Base-by-base conservation (phyloP, 1,140 invertebrate species). In the Magallana gigas region DNA sequence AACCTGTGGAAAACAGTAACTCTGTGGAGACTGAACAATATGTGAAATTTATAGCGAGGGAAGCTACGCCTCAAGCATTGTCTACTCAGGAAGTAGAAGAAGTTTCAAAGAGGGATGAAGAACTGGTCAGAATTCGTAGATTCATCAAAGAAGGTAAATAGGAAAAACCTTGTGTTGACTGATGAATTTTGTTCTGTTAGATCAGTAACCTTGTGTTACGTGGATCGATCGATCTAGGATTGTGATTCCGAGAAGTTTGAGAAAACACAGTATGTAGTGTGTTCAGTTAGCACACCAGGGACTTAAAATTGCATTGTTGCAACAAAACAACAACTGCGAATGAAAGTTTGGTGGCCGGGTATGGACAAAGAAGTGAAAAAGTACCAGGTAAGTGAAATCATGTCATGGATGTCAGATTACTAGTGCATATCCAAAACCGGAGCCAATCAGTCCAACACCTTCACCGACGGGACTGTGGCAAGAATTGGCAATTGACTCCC, bases 281-380 rank as follows among this genome's bases (percentile, higher is more conserved):
- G 1, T 88, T 3, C 8, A 83, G 62, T 12, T 90, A 76, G 88
- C 87, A 18, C 90, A 91, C 57, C 81, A 88, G 57, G 85, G 88
- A 48, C 88, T 91, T 84, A 29, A 84, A n/a, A 85, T 23, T 23
- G 88, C 48, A 90, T 90, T 14, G 87, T 90, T 9, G 82, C 80
- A n/a, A 91, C 87, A 14, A 91, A 92, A 83, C 83, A 90, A 23
- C 71, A 84, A 58, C 68, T 91, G 4, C 64, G 89, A 85, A 84
- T 81, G 6, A 89, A 90, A 59, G 87, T 91, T 59, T 88, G 88
- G 90, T 92, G 91, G 91, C 80, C 89, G 11, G 64, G 71, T 7
- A 87, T 92, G n/a, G 90, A 92, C 36, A 91, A 91, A 85, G 89
- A 91, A 3, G 86, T 84, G 48, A 88, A 91, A 68, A 81, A 89